phyloP scores from a whole-genome alignment of 2,888 invertebrate species.

The Camponotus fellah region DNA sequence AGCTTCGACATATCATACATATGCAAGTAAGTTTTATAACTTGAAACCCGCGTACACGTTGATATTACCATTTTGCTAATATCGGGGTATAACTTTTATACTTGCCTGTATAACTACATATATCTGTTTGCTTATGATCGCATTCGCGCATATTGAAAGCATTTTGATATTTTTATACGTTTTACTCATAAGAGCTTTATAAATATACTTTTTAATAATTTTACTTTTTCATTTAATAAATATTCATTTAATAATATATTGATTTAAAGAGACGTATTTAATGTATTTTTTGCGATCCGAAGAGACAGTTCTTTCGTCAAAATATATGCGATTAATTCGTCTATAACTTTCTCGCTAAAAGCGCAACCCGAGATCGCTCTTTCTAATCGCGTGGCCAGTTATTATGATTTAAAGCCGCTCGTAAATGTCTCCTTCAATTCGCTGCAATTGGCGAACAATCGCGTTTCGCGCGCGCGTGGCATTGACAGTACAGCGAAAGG shows the following conservation, averaged over 20 bases:
- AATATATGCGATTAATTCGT: background rate
- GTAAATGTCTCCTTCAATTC: slow-evolving; percentile 38
- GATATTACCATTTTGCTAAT: slow-evolving; percentile 17
- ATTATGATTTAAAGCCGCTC: slow-evolving; percentile 44
- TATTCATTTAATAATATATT: background rate
- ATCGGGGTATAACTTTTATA: slow-evolving; percentile 52
- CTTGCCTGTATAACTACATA: slow-evolving; percentile 29
- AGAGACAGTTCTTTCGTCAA: background rate
- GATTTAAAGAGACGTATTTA: background rate
- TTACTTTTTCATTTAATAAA: background rate
- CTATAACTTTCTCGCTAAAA: slow-evolving; percentile 28
- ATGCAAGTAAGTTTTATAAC: slow-evolving; percentile 36
- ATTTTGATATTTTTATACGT: slow-evolving; percentile 19
- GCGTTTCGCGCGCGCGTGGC: slow-evolving; percentile 54
- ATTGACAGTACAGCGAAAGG: slow-evolving; percentile 63
- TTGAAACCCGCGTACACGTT: background rate
- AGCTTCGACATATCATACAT: slow-evolving; percentile 2
- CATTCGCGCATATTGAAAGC: slow-evolving; percentile 18
- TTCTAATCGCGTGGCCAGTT: background rate
- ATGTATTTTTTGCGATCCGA: background rate
- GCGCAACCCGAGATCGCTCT: slow-evolving; percentile 12
- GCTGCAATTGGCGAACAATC: slow-evolving; percentile 64
- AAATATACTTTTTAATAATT: slow-evolving; percentile 2
- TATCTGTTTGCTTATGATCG: background rate
- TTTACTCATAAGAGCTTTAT: slow-evolving; percentile 8